Conservation (phyloP, 2,113 vertebrate genomes). For the Oenanthe melanoleuca region DNA sequence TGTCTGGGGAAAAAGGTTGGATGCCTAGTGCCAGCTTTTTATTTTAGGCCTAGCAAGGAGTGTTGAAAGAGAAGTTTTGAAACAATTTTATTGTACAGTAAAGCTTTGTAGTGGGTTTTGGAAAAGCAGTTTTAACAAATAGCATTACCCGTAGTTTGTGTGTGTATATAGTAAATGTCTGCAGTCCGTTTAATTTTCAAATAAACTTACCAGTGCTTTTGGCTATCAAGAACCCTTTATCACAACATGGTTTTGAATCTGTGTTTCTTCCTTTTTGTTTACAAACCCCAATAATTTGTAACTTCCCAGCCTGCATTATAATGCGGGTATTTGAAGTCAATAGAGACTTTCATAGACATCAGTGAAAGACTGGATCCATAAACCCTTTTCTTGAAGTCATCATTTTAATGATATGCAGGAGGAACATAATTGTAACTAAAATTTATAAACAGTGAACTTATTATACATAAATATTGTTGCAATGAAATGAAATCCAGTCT, state of each 20-base stretch:
- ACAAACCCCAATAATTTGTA: neutral
- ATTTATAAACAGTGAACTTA: neutral
- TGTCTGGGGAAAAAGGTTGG: neutral
- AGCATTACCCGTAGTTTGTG: neutral
- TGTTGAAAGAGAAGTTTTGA: neutral
- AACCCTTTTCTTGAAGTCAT: neutral
- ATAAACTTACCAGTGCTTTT: accelerated
- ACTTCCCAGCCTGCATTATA: neutral
- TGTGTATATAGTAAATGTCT: neutral
- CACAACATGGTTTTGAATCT: neutral
- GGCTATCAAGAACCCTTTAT: neutral
- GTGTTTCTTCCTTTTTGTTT: neutral
- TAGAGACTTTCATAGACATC: neutral
- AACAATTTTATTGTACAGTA: neutral
- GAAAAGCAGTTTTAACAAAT: neutral
- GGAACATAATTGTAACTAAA: neutral
- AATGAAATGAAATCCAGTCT: slow-evolving; percentile 15
- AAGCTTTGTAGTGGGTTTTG: neutral
- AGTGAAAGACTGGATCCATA: neutral
- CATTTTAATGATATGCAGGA: neutral
- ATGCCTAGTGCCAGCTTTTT: neutral
- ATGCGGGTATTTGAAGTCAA: neutral
- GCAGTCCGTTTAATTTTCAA: neutral
- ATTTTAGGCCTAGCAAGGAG: slow-evolving; percentile 5
- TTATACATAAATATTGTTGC: slow-evolving; percentile 22